Base-by-base conservation (phyloP, 1,140 invertebrate species). In the Polypedilum pembai region DNA sequence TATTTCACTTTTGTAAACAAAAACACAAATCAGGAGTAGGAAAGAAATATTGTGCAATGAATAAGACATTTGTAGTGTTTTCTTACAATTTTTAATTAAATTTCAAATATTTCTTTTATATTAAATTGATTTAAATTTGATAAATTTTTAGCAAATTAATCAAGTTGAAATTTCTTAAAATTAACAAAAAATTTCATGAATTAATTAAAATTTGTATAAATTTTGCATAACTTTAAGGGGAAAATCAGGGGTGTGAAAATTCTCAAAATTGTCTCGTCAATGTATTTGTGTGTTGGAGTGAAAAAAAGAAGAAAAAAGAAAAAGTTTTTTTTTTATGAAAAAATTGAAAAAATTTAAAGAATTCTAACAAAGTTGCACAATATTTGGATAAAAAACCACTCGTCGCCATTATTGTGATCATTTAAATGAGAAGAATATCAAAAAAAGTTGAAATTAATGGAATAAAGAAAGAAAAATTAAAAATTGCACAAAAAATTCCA, bases 401-500 rank as follows among this genome's bases (percentile, higher is more conserved):
- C 24, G 5, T 33, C 5, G 24, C 24, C 24, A 33, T 15, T 15
- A n/a, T 56, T 56, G 12, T 56, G 45, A 15, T 15, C 45, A 12
- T 56, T 56, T n/a, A 12, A n/a, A 12, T 12, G 12, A 15, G 8
- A 12, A 12, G 5, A 33, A 33, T 3, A 3, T 33, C 5, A 33
- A 33, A 33, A 33, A 33, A 33, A 33, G 45, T 8, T 4, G 4
- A 56, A 56, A 1, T 56, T 56, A n/a, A 12, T n/a, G 45, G 4
- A 15, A 15, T 15, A 12, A 56, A 56, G 3, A n/a, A 4, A 3
- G 1, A 56, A 12, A 56, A 56, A n/a, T 56, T 56, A n/a, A 56
- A 15, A 56, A 56, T 56, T 56, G 12, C n/a, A 56, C 41, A 56
- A 56, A 56, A 33, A 56, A 56, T 56, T 56, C 45, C 45, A 56